Base-by-base conservation (phyloP, 2,113 vertebrate species). In the Poeciliopsis turrubarensis region DNA sequence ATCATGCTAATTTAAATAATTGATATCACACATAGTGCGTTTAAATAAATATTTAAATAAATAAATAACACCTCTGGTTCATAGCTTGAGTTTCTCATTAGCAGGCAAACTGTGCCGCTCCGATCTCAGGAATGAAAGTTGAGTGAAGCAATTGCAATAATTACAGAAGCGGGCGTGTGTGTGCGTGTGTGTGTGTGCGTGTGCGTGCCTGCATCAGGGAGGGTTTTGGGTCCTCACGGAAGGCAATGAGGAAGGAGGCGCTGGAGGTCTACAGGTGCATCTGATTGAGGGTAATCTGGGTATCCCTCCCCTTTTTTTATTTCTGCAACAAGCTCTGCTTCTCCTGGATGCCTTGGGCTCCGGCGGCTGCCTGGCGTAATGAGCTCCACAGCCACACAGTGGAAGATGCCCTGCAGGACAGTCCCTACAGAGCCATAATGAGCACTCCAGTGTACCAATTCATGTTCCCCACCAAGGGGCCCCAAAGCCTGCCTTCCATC, bases 281-380 rank as follows among this genome's bases (percentile, higher is more conserved):
- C 93, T 93, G 92, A 94, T 95, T 94, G 93, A 93, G 90, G 93
- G 86, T 94, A 94, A 95, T 94, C 92, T 92, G 84, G 87, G 78
- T 85, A 89, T 84, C 86, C 92, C 89, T 93, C 92, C 92, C 89
- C 84, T 81, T 68, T 68, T 81, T 86, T 90, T 83, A 84, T 89
- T 87, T 88, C 77, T 51, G 78, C 83, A 70, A 75, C 77, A 74
- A 87, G 80, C 75, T 82, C 89, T 81, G 86, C 73, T 87, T 77
- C 91, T 85, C 91, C 82, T 77, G 73, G 80, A 78, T 72, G 87
- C 86, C 84, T 81, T 31, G 12, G 85, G 86, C 89, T 81, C 83
- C n/a, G 22, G 54, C 78, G 86, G 90, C 92, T 88, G 86, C 81
- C 80, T 87, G 83, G 57, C 79, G 78, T 95, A 95, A 95, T 95